These are phyloP conservation scores for Cephalopterus ornatus DNA, from an alignment of 2,113 vertebrate genomes.

Conservation along the genomic window DNA sequence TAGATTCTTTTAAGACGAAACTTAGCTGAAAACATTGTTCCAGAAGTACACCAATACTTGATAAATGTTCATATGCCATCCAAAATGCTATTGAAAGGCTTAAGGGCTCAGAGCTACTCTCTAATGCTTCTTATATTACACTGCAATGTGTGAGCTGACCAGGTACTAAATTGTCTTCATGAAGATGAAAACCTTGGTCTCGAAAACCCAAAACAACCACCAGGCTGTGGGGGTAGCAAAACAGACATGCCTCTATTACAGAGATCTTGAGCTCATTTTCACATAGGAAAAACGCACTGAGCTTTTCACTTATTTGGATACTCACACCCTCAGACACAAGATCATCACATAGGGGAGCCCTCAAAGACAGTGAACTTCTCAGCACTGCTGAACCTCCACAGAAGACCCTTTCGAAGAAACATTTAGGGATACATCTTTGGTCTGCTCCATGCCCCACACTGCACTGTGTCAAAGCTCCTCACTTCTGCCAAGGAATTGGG, in stretches of 20 bases:
- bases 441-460: fast-evolving
- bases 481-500: background rate
- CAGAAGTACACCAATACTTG: background rate
- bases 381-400: background rate
- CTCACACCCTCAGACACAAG: background rate
- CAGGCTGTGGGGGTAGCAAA: background rate
- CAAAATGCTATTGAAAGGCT: background rate
- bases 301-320: background rate
- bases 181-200: background rate
- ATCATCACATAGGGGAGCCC: background rate
- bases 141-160: background rate
- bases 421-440: background rate
- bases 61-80: background rate
- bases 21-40: background rate
- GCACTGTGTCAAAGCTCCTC: background rate
- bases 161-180: background rate
- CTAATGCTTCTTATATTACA: background rate
- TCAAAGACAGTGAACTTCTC: background rate
- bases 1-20: background rate
- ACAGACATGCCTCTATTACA: background rate
- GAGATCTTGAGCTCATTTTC: background rate
- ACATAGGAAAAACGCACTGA: background rate
- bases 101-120: background rate
- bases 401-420: background rate
- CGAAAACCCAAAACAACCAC: background rate